These are phyloP conservation scores for Clarias fuscus DNA, from an alignment of 2,797 vertebrate species.

Conservation along the genomic window DNA sequence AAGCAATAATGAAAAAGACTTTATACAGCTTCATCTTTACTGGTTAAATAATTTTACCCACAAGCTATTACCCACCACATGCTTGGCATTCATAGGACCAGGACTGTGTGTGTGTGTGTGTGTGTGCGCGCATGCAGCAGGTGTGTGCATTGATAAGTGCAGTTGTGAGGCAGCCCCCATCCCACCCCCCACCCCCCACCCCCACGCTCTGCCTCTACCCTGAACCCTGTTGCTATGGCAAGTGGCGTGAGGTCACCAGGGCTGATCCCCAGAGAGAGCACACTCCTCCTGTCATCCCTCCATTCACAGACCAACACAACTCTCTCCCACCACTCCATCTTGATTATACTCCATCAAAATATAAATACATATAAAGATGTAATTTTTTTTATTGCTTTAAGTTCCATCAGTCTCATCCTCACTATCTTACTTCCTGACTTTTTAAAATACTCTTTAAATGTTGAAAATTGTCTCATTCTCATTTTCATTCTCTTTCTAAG, in stretches of 20 bases:
- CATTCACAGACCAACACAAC: conserved; percentile 31
- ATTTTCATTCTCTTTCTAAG: not conserved
- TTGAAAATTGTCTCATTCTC: not conserved
- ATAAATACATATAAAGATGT: not conserved
- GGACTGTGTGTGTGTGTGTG: conserved; percentile 5
- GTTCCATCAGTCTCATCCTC: not conserved
- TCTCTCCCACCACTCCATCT: conserved; percentile 3
- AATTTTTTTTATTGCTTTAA: not conserved
- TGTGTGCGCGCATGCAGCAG: conserved; percentile 43
- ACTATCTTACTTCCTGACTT: not conserved
- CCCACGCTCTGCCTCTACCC: conserved; percentile 34
- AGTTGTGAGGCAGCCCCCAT: conserved; percentile 47
- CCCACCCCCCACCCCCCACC: conserved; percentile 35
- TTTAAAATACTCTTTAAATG: not conserved
- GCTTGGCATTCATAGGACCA: too few species aligned
- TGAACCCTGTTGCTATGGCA: conserved; percentile 54
- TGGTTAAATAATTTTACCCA: not conserved
- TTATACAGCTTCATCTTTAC: not conserved
- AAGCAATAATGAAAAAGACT: not conserved
- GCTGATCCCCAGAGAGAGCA: conserved; percentile 48
- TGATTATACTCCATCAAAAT: not conserved
- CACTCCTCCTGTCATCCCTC: conserved; percentile 39
- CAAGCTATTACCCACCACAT: not conserved
- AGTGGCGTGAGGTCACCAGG: conserved; percentile 58
- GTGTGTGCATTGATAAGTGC: conserved; percentile 55